Conservation (phyloP, 1,140 invertebrate genomes). For the Atta colombica region DNA sequence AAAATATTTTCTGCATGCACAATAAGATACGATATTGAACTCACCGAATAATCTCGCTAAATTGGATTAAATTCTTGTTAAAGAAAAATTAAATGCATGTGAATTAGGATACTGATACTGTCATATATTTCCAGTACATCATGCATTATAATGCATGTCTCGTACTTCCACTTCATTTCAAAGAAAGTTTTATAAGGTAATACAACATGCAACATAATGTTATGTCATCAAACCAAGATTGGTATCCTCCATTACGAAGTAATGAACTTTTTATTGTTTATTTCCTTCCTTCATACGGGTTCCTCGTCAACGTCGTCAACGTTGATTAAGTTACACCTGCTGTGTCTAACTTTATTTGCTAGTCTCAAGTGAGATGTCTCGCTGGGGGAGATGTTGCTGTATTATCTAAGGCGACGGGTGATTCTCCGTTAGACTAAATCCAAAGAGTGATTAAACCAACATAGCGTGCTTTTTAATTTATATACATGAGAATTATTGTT, state of each 20-base stretch:
- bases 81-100: slow-evolving; percentile 31
- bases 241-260: slow-evolving; percentile 39
- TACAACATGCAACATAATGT: slow-evolving; percentile 4
- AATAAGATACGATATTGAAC: slow-evolving; percentile 6
- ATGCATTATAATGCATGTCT: not conserved
- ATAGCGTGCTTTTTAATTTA: slow-evolving; percentile 10
- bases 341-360: slow-evolving; percentile 60
- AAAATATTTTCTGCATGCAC: not conserved
- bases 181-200: slow-evolving; percentile 1
- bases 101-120: not conserved
- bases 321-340: slow-evolving; percentile 63
- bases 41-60: not conserved
- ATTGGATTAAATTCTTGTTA: not conserved
- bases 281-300: slow-evolving; percentile 37
- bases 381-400: not conserved
- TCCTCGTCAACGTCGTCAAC: slow-evolving; percentile 49
- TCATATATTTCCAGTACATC: not conserved
- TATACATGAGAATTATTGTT: not conserved
- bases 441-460: not conserved
- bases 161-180: not conserved
- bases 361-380: slow-evolving; percentile 28
- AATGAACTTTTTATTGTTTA: slow-evolving; percentile 55
- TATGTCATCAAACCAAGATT: slow-evolving; percentile 11
- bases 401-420: slow-evolving; percentile 34
- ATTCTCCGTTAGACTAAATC: slow-evolving; percentile 41